Conservation (phyloP, 2,797 vertebrate species). For the Bucorvus abyssinicus region DNA sequence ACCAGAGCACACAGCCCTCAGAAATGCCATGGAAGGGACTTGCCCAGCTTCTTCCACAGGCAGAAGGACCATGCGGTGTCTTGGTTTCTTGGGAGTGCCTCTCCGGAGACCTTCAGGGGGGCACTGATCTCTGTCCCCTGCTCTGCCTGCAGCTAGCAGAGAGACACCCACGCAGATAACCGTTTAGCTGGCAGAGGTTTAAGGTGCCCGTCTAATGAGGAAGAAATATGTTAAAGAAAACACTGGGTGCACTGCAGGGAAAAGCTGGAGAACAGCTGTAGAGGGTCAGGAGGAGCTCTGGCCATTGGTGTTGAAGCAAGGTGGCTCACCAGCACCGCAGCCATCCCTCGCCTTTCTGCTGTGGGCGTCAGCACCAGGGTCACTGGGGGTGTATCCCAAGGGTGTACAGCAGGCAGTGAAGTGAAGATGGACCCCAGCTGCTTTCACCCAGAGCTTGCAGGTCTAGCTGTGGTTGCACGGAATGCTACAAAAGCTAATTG, state of each 20-base stretch:
- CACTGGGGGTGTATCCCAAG: accelerated
- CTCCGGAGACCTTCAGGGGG: not conserved
- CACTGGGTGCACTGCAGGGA: too few relatives aligned
- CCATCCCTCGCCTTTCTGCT: not conserved
- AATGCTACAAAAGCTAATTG: not conserved
- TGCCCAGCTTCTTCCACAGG: not conserved
- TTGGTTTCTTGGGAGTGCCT: not conserved
- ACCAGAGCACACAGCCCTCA: not conserved
- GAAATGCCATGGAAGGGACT: not conserved
- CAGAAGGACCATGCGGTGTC: not conserved
- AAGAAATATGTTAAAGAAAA: not conserved
- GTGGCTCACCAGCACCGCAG: not conserved
- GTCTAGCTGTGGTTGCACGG: not conserved
- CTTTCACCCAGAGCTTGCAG: not conserved
- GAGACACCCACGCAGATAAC: not conserved
- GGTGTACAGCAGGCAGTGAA: accelerated
- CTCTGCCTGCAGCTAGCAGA: not conserved
- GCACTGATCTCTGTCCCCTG: not conserved
- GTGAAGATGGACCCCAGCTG: not conserved
- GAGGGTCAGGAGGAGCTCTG: not conserved
- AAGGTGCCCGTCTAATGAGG: not conserved
- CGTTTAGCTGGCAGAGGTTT: not conserved
- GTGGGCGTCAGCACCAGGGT: not conserved
- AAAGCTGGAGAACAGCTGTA: not conserved
- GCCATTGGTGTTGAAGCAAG: accelerated